Evolutionary conservation across 2,888 invertebrate genomes (phyloP), one percentile per base, ranked within the genome.

Genomic region (Watsonalla cultraria): DNA sequence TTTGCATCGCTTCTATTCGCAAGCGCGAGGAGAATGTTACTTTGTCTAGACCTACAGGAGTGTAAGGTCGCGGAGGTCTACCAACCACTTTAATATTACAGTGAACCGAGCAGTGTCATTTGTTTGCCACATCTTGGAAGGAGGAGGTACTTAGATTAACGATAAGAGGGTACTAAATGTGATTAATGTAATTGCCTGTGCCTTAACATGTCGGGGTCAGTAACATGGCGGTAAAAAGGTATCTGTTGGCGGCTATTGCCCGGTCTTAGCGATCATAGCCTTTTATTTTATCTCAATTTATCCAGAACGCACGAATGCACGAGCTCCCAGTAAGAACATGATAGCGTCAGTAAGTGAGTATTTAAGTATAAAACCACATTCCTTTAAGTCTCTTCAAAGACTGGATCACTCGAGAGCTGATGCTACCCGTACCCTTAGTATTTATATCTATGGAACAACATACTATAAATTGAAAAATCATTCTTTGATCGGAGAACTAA

Each of bases 191-290:
- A 51, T 35, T 47, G 9, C 24, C 6, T n/a, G 51, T 53, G 45
- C 64, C 60, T 64, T 64, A 60, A 59, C 62, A 62, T 54, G 56
- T 56, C 49, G 45, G 52, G 45, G 51, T 52, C 39, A 45, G 56
- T 55, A 56, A 56, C 54, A 47, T 60, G 45, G 51, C 46, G 6
- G 54, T 6, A 46, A 15, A 9, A 9, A 5, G 15, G 24, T 13
- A 2, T 15, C 15, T n/a, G 6, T 5, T 15, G 24, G 9, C 53
- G 54, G 57, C 59, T 55, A 57, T 45, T 48, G 52, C 47, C 46
- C 48, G 48, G 53, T 47, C 52, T 55, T 46, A 52, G 49, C 47
- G 51, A 49, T 53, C 47, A 47, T n/a, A 11, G 33, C 5, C 35
- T 50, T 15, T 49, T 47, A 52, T 52, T 52, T 47, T 53, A 39